Evolutionary conservation across 2,888 invertebrate genomes (phyloP), one percentile per base, ranked within the genome.

Genomic region (Amphiduros pacificus): DNA sequence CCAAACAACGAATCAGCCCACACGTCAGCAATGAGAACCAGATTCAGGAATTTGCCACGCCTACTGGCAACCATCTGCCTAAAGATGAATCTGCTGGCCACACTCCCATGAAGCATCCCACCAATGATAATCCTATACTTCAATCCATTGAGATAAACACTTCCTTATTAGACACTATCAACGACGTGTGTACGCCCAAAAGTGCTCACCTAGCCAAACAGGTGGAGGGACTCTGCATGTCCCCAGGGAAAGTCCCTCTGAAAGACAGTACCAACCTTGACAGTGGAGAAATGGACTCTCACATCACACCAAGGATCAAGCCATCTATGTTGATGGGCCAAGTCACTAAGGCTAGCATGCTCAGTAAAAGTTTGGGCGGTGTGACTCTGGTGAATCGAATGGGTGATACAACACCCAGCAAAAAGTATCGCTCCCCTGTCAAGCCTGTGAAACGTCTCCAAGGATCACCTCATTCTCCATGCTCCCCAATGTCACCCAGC

Each of bases 391-490:
- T 28, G 24, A n/a, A n/a, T n/a, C n/a, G n/a, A n/a, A 44, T 29
- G 24, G 24, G 28, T 3, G 22, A 27, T 44, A 24, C 61, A 1
- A 62, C 66, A 3, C 61, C 61, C 24, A 59, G 60, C 2, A 40
- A 63, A 17, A 67, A 62, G 28, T 64, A 67, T 6, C 65, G 73
- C 28, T 73, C 74, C 9, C 76, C 77, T 1, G 61, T 73, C 6
- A 77, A 77, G 57, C 73, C 74, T 9, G 70, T 75, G 22, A 78
- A 77, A 60, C 67, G 77, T 54, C 70, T 77, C 20, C 62, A 65
- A 54, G 66, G 56, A 5, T 68, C 64, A 14, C 66, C 61, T n/a
- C 48, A 53, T 22, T 63, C 65, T 27, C 65, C 61, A 55, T 68
- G 36, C 24, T 59, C 59, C 9, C 59, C 58, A 4, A n/a, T n/a